phyloP scores from a whole-genome alignment of 2,797 vertebrate species.

The Pseudomugil gertrudae region DNA sequence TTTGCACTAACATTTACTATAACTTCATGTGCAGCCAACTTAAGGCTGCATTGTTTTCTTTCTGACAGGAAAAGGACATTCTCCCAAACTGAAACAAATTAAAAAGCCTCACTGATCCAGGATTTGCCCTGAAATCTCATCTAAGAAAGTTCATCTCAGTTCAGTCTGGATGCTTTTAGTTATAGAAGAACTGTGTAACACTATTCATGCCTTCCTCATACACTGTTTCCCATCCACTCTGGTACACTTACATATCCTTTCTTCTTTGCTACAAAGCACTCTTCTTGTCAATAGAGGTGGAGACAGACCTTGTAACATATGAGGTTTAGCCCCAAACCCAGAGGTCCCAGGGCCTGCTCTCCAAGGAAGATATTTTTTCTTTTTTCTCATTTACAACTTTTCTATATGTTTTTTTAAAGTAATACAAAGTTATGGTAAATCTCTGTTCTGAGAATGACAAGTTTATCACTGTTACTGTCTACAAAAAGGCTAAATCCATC shows the following conservation, averaged over 20 bases:
- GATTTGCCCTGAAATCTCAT: slow-evolving; percentile 36
- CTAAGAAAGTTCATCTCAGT: slow-evolving; percentile 33
- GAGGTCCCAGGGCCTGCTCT: neutral
- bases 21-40: slow-evolving; percentile 3
- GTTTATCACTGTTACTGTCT: neutral
- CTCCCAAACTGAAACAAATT: slow-evolving; percentile 14
- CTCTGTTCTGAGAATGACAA: neutral
- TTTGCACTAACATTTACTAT: slow-evolving; percentile 10
- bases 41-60: slow-evolving; percentile 3
- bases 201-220: slow-evolving; percentile 28
- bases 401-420: neutral
- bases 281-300: neutral
- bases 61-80: slow-evolving; percentile 11
- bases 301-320: slow-evolving; percentile 4
- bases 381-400: neutral
- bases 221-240: slow-evolving; percentile 30
- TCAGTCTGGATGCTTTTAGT: slow-evolving; percentile 32
- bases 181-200: slow-evolving; percentile 32
- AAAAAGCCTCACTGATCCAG: slow-evolving; percentile 16
- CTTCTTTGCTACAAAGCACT: slow-evolving; percentile 7
- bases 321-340: neutral
- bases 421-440: neutral
- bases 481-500: neutral
- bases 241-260: slow-evolving; percentile 24
- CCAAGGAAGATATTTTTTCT: neutral